These are phyloP conservation scores for Atethmia centrago DNA, from an alignment of 2,888 invertebrate genomes.

Conservation along the genomic window DNA sequence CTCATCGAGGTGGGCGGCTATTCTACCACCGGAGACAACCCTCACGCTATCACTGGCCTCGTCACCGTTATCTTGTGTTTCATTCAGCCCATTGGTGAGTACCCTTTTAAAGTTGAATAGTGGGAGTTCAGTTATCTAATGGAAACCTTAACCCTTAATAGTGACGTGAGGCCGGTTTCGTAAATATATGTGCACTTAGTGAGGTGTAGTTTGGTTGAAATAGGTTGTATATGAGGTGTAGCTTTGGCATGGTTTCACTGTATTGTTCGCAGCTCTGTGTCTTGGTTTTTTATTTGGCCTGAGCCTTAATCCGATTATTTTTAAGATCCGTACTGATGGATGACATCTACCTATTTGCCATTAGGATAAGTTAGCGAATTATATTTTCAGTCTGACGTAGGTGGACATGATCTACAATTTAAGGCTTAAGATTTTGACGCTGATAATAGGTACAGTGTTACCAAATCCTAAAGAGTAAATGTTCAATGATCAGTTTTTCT, in stretches of 20 bases:
- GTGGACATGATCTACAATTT: too few species aligned
- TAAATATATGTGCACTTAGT: too few species aligned
- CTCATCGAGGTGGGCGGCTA: constrained; percentile 95
- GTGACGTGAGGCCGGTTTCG: too few species aligned
- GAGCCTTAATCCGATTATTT: background rate
- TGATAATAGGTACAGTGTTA: background rate
- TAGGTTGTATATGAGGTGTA: too few species aligned
- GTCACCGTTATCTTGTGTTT: constrained; percentile 95
- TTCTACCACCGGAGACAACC: constrained; percentile 93
- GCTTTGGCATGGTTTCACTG: too few species aligned
- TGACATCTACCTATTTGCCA: background rate
- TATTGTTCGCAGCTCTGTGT: too few species aligned
- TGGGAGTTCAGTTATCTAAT: background rate
- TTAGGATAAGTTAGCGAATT: too few species aligned
- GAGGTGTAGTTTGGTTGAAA: too few species aligned
- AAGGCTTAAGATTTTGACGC: background rate
- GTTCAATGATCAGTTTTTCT: background rate
- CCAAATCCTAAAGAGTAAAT: background rate
- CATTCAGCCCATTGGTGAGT: constrained; percentile 95
- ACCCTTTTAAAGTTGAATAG: background rate
- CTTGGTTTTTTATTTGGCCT: too few species aligned
- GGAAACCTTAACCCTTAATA: too few species aligned
- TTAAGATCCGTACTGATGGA: background rate
- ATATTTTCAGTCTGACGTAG: too few species aligned
- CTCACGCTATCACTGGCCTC: constrained; percentile 95